Base-by-base conservation (phyloP, 2,888 invertebrate genomes). In the Hedya salicella region DNA sequence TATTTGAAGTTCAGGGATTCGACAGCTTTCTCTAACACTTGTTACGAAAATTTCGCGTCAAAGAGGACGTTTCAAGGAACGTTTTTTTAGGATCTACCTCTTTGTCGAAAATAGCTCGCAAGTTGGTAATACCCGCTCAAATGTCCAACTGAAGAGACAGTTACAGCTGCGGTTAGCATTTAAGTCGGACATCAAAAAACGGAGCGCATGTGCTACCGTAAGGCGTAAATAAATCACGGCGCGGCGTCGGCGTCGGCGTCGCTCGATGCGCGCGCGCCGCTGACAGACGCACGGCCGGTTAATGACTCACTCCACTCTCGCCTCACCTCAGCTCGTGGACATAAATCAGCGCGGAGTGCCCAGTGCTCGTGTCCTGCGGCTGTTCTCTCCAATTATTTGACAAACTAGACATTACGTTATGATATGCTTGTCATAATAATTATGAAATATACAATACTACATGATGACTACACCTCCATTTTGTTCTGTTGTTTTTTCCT, bases 141-240 rank as follows among this genome's bases (percentile, higher is more conserved):
- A 52, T 53, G 46, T 39, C 39, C 19, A 60, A 44, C 36, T 44
- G 50, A 50, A 65, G 46, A 39, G 46, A 60, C 66, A 49, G 60
- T 60, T 61, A 66, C 65, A 66, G 65, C 60, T 66, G 59, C 19
- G 48, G 49, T 40, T 39, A 61, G 53, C 40, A 59, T 65, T 65
- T 59, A 52, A 50, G 44, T 44, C 50, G 25, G 60, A 60, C 61
- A 61, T 66, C 53, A 61, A 60, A 66, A 66, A 66, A 54, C 42
- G 48, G 39, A 49, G 72, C 71, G 71, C 72, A 69, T 68, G 67
- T 68, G 69, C 68, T 69, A 64, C 69, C 46, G 60, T 48, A 53
- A 50, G 66, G 70, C 73, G 71, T 76, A 69, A 73, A 79, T 81
- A 81, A 81, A 81, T 81, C 79, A 81, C 69, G 67, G 72, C 70